phyloP scores from a whole-genome alignment of 2,888 invertebrate species.

The Orchesella flavescens region DNA sequence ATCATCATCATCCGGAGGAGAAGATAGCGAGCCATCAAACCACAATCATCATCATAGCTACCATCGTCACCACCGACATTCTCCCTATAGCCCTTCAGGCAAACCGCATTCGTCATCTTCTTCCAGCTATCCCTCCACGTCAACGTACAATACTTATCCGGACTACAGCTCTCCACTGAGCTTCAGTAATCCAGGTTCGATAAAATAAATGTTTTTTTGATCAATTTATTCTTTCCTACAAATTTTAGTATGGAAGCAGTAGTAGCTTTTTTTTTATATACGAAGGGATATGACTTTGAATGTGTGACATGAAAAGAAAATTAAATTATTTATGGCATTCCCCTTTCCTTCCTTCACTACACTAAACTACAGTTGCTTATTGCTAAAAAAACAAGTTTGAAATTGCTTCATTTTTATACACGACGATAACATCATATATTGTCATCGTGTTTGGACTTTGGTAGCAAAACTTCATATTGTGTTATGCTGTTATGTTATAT shows the following conservation, averaged over 20 bases:
- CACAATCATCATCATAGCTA: slow-evolving; percentile 27
- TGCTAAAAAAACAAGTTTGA: neutral
- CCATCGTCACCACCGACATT: slow-evolving; percentile 18
- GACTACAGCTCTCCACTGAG: slow-evolving; percentile 39
- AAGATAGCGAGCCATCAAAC: slow-evolving; percentile 28
- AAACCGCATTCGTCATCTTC: slow-evolving; percentile 36
- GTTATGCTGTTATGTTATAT: neutral
- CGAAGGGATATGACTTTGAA: neutral
- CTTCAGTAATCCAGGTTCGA: slow-evolving; percentile 46
- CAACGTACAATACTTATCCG: slow-evolving; percentile 41
- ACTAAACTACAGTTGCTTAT: neutral
- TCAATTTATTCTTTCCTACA: neutral
- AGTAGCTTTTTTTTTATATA: neutral
- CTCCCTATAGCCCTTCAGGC: slow-evolving; percentile 29
- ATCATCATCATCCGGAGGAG: slow-evolving; percentile 5
- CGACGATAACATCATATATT: neutral
- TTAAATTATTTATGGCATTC: slow-evolving; percentile 41
- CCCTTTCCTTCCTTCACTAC: neutral
- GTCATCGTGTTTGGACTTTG: neutral
- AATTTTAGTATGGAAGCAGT: neutral
- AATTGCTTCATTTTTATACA: slow-evolving; percentile 17
- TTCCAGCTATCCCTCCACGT: neutral
- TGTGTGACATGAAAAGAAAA: slow-evolving; percentile 5
- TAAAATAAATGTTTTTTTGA: slow-evolving; percentile 5
- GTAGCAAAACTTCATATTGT: neutral